Evolutionary conservation across 2,113 vertebrate genomes (phyloP).

Genomic region (Urocitellus parryii): DNA sequence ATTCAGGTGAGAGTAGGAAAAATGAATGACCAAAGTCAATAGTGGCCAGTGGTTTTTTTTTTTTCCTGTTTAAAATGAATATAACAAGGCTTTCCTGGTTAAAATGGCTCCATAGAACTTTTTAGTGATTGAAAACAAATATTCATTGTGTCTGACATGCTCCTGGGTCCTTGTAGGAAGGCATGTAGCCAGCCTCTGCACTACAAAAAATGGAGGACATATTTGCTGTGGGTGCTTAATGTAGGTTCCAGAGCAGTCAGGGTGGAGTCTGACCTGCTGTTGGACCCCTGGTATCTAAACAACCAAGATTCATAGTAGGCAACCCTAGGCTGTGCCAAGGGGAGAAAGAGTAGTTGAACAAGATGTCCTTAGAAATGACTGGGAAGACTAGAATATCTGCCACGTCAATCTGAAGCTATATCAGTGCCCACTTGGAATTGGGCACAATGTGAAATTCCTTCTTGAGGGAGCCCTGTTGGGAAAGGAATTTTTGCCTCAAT

Average conservation of each 20-base stretch:
- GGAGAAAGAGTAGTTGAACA: neutral
- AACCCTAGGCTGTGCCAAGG: neutral
- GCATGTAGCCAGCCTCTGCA: neutral
- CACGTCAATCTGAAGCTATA: neutral
- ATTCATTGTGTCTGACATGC: neutral
- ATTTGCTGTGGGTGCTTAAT: neutral
- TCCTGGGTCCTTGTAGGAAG: neutral
- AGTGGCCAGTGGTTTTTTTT: neutral
- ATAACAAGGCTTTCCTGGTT: neutral
- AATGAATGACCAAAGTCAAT: neutral
- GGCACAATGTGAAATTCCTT: slow-evolving; percentile 51
- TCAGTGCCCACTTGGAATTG: neutral
- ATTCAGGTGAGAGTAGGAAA: neutral
- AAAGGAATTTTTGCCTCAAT: slow-evolving; percentile 68
- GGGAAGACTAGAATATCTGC: neutral
- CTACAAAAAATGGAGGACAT: neutral
- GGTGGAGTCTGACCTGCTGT: neutral
- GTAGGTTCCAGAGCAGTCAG: neutral
- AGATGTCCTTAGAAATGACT: neutral
- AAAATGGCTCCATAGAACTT: neutral
- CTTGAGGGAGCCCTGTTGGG: slow-evolving; percentile 4
- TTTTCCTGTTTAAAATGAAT: neutral
- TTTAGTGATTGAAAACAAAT: neutral
- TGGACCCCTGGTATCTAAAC: neutral
- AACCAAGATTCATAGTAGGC: neutral